A percentile compares a stretch with the other conserved stretches of the same genome.
phyloP scores from a whole-genome alignment of 37 sponge, comb jelly and placozoan species.

The Cladorhizidae sp. region DNA sequence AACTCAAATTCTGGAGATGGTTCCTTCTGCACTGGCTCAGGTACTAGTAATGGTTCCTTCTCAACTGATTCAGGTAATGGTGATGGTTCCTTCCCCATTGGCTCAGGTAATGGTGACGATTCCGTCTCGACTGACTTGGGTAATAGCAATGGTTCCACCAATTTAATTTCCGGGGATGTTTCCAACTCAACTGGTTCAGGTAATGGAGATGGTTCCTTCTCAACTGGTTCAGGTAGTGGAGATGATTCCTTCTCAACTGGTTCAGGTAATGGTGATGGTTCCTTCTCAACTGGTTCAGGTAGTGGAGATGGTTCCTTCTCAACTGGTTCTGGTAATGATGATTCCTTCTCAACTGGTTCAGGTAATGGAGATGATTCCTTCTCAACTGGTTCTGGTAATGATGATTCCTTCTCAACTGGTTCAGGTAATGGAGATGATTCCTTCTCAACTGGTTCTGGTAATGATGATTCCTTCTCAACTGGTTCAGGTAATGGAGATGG shows the following conservation, averaged over 20 bases:
- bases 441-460: not conserved
- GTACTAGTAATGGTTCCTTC: not conserved
- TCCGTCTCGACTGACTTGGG: not conserved
- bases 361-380: not conserved
- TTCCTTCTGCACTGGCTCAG: not conserved
- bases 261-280: not conserved
- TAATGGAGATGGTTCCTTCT: not conserved
- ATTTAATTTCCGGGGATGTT: not conserved
- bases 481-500: not conserved
- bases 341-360: not conserved
- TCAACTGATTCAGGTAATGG: not conserved
- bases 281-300: not conserved
- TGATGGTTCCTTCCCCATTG: not conserved
- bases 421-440: not conserved
- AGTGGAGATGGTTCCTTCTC: not conserved
- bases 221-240: not conserved
- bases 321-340: not conserved
- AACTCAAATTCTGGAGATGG: not conserved
- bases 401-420: not conserved
- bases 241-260: not conserved
- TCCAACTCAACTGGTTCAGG: not conserved
- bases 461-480: not conserved
- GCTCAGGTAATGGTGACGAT: not conserved
- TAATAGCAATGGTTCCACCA: not conserved
- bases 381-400: not conserved